Percentiles rank a stretch among this genome's conserved stretches.
These are phyloP conservation scores for Musca vetustissima DNA, from an alignment of 1,140 invertebrate species.

Conservation along the genomic window DNA sequence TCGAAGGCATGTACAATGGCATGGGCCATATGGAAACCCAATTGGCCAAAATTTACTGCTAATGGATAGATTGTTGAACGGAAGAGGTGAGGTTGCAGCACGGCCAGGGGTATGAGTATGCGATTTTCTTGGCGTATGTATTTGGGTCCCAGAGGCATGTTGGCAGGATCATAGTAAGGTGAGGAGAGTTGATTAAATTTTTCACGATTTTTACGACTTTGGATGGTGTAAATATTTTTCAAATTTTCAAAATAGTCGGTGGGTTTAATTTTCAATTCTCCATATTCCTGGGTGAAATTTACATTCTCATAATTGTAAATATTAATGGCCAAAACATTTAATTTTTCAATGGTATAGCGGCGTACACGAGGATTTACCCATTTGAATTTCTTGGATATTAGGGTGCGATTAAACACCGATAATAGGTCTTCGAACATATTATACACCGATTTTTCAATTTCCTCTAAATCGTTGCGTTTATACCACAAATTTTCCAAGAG, in stretches of 20 bases:
- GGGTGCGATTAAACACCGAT: constrained; percentile 31
- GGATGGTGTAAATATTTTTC: constrained; percentile 32
- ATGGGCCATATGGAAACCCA: constrained; percentile 61
- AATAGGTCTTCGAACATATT: constrained; percentile 39
- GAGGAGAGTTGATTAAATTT: not conserved
- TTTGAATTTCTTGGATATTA: constrained; percentile 42
- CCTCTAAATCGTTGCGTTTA: constrained; percentile 31
- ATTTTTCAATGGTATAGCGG: constrained; percentile 37
- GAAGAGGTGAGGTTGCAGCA: constrained; percentile 43
- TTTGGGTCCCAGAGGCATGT: constrained; percentile 24
- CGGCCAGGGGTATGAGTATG: constrained; percentile 42
- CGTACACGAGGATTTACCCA: constrained; percentile 44
- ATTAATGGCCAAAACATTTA: constrained; percentile 38
- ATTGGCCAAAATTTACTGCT: constrained; percentile 42
- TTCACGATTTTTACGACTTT: constrained; percentile 18
- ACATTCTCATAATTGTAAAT: constrained; percentile 43
- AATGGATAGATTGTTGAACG: constrained; percentile 43
- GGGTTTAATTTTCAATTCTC: constrained; percentile 30
- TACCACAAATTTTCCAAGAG: constrained; percentile 41
- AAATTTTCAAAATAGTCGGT: constrained; percentile 41
- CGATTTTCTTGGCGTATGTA: constrained; percentile 39
- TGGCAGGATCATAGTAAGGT: not conserved
- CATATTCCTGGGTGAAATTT: constrained; percentile 36
- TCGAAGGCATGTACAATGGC: constrained; percentile 33
- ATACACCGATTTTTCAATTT: constrained; percentile 35